Evolutionary conservation across 2,888 invertebrate species (phyloP).

Genomic region (Beris chalybata): DNA sequence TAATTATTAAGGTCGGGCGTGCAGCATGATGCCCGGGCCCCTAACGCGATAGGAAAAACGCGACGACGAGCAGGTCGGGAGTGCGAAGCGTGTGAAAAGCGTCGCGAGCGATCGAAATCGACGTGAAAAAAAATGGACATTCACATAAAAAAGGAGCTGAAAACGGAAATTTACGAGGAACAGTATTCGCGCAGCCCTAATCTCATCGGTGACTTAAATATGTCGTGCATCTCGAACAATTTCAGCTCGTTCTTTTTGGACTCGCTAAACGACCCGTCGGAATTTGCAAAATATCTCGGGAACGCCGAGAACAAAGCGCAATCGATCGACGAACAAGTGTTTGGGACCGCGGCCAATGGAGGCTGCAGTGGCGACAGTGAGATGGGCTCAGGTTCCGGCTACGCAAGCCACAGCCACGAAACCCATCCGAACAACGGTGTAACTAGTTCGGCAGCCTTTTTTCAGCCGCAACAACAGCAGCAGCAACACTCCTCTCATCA

Average conservation of each 20-base stretch:
- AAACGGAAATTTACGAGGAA: conserved; percentile 35
- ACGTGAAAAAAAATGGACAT: conserved; percentile 35
- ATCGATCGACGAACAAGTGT: conserved; percentile 52
- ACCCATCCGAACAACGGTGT: neutral
- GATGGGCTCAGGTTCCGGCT: conserved; percentile 2
- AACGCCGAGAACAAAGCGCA: conserved; percentile 55
- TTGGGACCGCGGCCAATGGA: conserved; percentile 42
- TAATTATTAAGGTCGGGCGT: conserved; percentile 34
- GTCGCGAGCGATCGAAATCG: conserved; percentile 11
- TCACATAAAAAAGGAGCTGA: conserved; percentile 36
- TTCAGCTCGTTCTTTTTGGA: conserved; percentile 56
- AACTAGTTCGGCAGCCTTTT: conserved; percentile 1
- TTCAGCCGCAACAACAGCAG: conserved; percentile 26
- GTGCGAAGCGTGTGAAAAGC: conserved; percentile 28
- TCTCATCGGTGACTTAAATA: conserved; percentile 42
- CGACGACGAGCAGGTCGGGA: conserved; percentile 10
- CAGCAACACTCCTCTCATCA: conserved; percentile 30
- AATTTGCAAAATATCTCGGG: conserved; percentile 55
- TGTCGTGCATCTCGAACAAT: conserved; percentile 57
- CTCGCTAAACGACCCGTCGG: conserved; percentile 55
- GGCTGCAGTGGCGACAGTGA: conserved; percentile 40
- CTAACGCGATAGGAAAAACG: conserved; percentile 26
- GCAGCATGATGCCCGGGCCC: conserved; percentile 23
- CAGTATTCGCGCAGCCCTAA: conserved; percentile 28
- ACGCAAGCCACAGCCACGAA: conserved; percentile 6